Percentiles rank a stretch among this genome's conserved stretches.
Evolutionary conservation across 1,140 invertebrate genomes (phyloP).

Genomic region (Drosophila punjabiensis): DNA sequence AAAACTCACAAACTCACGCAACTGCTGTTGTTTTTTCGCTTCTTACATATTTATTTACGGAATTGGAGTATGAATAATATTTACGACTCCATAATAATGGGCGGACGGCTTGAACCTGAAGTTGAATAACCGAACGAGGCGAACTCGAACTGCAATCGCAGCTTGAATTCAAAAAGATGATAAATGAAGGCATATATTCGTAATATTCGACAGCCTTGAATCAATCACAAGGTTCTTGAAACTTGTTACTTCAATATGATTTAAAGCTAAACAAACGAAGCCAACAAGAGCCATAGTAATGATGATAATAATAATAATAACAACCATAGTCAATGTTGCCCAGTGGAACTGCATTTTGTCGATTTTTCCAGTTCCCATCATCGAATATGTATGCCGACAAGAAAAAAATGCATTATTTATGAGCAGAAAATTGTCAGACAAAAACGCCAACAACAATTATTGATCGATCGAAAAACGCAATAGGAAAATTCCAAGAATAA

Average conservation of each 20-base stretch:
- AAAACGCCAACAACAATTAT: slow-evolving; percentile 44
- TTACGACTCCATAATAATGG: slow-evolving; percentile 47
- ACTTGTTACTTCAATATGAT: slow-evolving; percentile 24
- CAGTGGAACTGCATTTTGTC: slow-evolving; percentile 25
- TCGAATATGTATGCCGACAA: slow-evolving; percentile 30
- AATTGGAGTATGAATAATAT: slow-evolving; percentile 57
- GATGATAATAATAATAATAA: slow-evolving; percentile 14
- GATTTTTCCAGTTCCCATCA: slow-evolving; percentile 38
- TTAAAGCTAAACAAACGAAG: slow-evolving; percentile 5
- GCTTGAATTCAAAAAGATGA: slow-evolving; percentile 28
- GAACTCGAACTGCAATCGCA: slow-evolving; percentile 31
- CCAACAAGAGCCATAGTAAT: slow-evolving; percentile 14
- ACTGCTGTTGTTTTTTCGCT: slow-evolving; percentile 33
- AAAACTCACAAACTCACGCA: slow-evolving; percentile 14
- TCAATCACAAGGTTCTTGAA: slow-evolving; percentile 46
- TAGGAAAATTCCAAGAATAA: slow-evolving; percentile 15
- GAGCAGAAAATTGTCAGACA: slow-evolving; percentile 28
- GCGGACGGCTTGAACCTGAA: slow-evolving; percentile 31
- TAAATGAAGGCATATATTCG: slow-evolving; percentile 28
- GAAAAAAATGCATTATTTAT: slow-evolving; percentile 57
- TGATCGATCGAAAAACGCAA: slow-evolving; percentile 44
- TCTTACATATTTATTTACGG: slow-evolving; percentile 48
- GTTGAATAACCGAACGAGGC: slow-evolving; percentile 37
- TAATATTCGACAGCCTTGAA: slow-evolving; percentile 32
- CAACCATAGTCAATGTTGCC: slow-evolving; percentile 14